Evolutionary conservation across 1,140 invertebrate species (phyloP).

Genomic region (Aphelinus atriplicis): DNA sequence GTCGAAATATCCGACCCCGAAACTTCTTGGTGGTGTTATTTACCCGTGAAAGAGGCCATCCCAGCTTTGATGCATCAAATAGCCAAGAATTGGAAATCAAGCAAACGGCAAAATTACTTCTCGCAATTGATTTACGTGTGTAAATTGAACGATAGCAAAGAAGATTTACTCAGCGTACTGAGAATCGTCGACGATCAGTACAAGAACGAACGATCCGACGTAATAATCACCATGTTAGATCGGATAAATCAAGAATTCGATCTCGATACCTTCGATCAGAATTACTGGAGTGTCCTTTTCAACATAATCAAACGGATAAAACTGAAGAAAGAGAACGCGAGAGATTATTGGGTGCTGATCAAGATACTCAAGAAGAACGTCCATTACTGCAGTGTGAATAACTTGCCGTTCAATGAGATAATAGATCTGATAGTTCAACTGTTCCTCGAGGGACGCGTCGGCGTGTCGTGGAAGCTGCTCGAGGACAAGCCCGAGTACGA

Average conservation of each 20-base stretch:
- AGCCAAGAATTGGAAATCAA: constrained; percentile 11
- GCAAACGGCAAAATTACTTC: constrained; percentile 31
- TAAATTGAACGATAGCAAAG: constrained; percentile 50
- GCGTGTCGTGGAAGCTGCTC: constrained; percentile 33
- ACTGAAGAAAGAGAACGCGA: constrained; percentile 34
- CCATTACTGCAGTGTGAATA: constrained; percentile 39
- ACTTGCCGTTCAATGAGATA: constrained; percentile 39
- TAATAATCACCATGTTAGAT: constrained; percentile 36
- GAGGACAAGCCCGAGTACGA: constrained; percentile 44
- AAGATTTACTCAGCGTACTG: constrained; percentile 46
- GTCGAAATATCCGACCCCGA: neutral
- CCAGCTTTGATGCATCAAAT: constrained; percentile 48
- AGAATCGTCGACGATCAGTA: constrained; percentile 47
- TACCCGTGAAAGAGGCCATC: constrained; percentile 49
- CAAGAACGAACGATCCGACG: constrained; percentile 48
- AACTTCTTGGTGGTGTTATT: constrained; percentile 51
- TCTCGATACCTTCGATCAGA: constrained; percentile 15
- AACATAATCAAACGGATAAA: constrained; percentile 42
- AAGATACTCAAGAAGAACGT: constrained; percentile 39
- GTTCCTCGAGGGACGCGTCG: constrained; percentile 32
- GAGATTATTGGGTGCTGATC: constrained; percentile 19
- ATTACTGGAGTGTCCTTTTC: constrained; percentile 42
- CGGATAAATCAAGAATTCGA: constrained; percentile 38
- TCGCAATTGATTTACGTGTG: constrained; percentile 51
- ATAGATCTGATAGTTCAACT: constrained; percentile 29